A percentile compares a stretch with the other conserved stretches of the same genome.
Evolutionary conservation across 1,140 invertebrate species (phyloP).

Genomic region (Drosophila virilis): DNA sequence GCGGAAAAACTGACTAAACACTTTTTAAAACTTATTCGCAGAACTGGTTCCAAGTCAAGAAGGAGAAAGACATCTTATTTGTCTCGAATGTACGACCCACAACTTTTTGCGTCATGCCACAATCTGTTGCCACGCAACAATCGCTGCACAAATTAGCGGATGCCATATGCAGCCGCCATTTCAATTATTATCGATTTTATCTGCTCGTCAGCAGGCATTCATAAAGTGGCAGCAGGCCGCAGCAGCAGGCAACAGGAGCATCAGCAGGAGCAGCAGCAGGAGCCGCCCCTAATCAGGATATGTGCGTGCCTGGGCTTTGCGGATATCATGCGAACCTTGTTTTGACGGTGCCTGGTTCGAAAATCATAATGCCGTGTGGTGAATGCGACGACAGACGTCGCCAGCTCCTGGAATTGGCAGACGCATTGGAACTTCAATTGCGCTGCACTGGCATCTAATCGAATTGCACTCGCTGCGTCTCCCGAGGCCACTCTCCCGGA

Average conservation of each 20-base stretch:
- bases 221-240: conserved; percentile 38
- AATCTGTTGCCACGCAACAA: conserved; percentile 4
- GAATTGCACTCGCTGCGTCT: conserved; percentile 40
- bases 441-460: conserved; percentile 51
- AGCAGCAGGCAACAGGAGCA: conserved; percentile 1
- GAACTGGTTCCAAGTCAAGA: no score
- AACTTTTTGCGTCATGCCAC: no score
- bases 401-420: conserved; percentile 6
- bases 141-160: background rate
- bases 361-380: conserved; percentile 21
- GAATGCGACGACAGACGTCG: background rate
- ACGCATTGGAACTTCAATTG: conserved; percentile 37
- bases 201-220: conserved; percentile 59
- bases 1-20: no score
- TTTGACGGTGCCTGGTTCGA: conserved; percentile 7
- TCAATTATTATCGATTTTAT: conserved; percentile 82
- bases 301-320: background rate
- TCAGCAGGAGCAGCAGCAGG: background rate
- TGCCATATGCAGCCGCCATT: conserved; percentile 37
- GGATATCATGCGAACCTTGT: conserved; percentile 20
- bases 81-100: no score
- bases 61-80: no score
- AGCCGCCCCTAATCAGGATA: conserved; percentile 4
- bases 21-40: no score
- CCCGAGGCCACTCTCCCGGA: conserved; percentile 41